Percentiles rank a stretch among this genome's conserved stretches.
Evolutionary conservation across 2,888 invertebrate genomes (phyloP).

Genomic region (Mimas tiliae): DNA sequence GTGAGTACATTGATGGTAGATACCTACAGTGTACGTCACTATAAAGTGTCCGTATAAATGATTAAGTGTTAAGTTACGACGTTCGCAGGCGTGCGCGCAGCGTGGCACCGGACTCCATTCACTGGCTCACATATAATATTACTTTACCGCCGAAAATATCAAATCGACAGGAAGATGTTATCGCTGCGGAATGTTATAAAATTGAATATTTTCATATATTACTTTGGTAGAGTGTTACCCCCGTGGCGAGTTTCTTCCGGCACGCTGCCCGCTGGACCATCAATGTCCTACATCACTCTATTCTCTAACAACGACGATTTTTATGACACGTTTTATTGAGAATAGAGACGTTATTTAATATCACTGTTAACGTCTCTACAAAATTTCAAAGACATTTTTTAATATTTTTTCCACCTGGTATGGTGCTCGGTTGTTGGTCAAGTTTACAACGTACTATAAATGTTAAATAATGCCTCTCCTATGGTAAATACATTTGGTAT

Average conservation of each 20-base stretch:
- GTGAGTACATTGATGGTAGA: constrained; percentile 36
- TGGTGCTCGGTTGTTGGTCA: constrained; percentile 53
- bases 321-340: constrained; percentile 74
- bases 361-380: constrained; percentile 77
- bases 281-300: constrained; percentile 36
- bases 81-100: constrained; percentile 73
- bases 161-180: constrained; percentile 83
- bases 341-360: constrained; percentile 83
- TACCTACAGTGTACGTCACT: constrained; percentile 55
- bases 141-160: constrained; percentile 83
- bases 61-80: constrained; percentile 83
- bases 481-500: constrained; percentile 28
- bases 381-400: constrained; percentile 33
- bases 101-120: constrained; percentile 74
- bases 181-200: constrained; percentile 80
- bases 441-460: constrained; percentile 66
- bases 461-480: constrained; percentile 58
- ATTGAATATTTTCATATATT: constrained; percentile 82
- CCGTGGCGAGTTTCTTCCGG: constrained; percentile 73
- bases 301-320: constrained; percentile 52
- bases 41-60: constrained; percentile 79
- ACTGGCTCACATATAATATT: constrained; percentile 72
- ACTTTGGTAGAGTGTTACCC: constrained; percentile 56
- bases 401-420: constrained; percentile 40
- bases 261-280: constrained; percentile 42